Evolutionary conservation across 2,113 vertebrate genomes (phyloP).

Genomic region (Sylvietta virens): DNA sequence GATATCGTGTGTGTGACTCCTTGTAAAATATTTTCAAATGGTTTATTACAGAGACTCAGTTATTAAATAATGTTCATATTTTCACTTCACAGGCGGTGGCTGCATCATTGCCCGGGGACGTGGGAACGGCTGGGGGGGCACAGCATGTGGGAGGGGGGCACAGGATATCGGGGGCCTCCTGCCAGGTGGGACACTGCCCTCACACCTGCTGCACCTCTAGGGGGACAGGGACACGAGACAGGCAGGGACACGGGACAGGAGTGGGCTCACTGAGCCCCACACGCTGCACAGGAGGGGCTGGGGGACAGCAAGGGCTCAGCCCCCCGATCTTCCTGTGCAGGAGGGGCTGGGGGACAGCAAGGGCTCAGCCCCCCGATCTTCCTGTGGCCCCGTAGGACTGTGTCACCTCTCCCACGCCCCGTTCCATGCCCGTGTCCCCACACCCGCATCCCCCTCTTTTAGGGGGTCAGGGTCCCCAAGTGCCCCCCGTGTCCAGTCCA

Average conservation of each 20-base stretch:
- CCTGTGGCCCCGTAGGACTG: too few species aligned
- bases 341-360: neutral
- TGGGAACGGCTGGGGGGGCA: neutral
- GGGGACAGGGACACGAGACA: neutral
- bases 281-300: neutral
- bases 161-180: neutral
- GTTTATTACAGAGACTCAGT: slow-evolving; percentile 99
- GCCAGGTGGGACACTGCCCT: neutral
- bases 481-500: neutral
- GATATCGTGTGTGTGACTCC: slow-evolving; percentile 99
- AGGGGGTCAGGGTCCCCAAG: neutral
- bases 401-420: neutral
- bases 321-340: too few species aligned
- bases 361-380: neutral
- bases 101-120: neutral
- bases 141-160: neutral
- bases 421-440: too few species aligned
- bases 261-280: neutral
- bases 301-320: neutral
- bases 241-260: neutral
- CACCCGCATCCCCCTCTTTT: too few species aligned
- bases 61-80: slow-evolving; percentile 99
- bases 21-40: slow-evolving; percentile 99
- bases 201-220: neutral
- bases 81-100: slow-evolving; percentile 89